These are phyloP conservation scores for Schizothorax lantsangensis DNA, from an alignment of 2,797 vertebrate genomes.

Conservation along the genomic window DNA sequence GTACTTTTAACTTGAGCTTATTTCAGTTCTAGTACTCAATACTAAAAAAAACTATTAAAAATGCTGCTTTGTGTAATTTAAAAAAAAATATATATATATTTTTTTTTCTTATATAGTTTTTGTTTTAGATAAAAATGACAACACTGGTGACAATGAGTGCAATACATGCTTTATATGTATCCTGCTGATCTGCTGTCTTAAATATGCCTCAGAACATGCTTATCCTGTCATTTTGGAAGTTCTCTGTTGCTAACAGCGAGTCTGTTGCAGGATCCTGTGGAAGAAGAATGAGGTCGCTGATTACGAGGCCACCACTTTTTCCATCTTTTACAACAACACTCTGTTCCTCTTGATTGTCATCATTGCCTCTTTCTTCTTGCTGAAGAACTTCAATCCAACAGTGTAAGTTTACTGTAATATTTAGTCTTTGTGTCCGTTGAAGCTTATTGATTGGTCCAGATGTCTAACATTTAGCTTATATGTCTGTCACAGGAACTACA, in stretches of 20 bases:
- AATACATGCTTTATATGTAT: not conserved
- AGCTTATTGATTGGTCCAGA: not conserved
- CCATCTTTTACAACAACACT: slow-evolving; percentile 99
- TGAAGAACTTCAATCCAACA: slow-evolving; percentile 99
- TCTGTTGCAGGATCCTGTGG: slow-evolving; percentile 89
- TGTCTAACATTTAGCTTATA: not conserved
- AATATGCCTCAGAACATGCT: not conserved
- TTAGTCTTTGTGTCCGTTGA: not conserved
- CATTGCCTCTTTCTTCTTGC: slow-evolving; percentile 93
- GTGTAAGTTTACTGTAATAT: slow-evolving; percentile 80
- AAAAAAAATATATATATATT: too few relatives aligned
- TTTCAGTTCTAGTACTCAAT: not conserved
- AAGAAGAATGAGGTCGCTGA: slow-evolving; percentile 99
- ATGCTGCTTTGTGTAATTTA: too few relatives aligned
- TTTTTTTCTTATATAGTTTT: not conserved
- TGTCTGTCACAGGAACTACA: slow-evolving; percentile 87
- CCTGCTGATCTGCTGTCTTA: not conserved
- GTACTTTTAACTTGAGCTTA: not conserved
- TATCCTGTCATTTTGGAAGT: not conserved
- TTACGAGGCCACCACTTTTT: slow-evolving; percentile 98
- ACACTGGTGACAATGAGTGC: not conserved
- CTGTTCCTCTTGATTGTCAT: slow-evolving; percentile 96
- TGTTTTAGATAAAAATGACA: too few relatives aligned
- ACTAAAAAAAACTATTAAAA: too few relatives aligned
- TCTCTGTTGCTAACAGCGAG: not conserved